Evolutionary conservation across 2,797 vertebrate species (phyloP), one percentile per base, ranked within the genome.

Genomic region (Tapirus indicus): DNA sequence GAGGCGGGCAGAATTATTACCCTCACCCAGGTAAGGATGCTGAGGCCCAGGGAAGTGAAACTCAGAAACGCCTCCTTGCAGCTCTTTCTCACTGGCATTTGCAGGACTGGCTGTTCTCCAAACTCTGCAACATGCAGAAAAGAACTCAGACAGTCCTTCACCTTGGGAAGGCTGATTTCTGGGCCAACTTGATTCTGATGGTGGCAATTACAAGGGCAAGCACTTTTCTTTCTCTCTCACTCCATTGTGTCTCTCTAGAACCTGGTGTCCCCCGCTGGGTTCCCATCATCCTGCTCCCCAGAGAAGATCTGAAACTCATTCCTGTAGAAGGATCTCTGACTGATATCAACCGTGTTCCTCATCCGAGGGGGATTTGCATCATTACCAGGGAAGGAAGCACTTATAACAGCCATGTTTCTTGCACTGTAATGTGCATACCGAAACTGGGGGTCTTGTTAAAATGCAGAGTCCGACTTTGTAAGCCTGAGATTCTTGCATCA

Each of bases 291-390:
- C 91, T 44, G 49, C 29, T 71, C 18, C 32, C 72, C 32, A 3
- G 12, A 17, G 56, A 60, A n/a, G 23, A 29, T 18, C 78, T 18
- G 6, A 74, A 52, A 69, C 13, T 54, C 79, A 41, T 41, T 49
- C 29, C 35, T 18, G 27, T 23, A 47, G 72, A 68, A 21, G 52
- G n/a, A 44, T 41, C 20, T n/a, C 41, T 11, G 69, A 32, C 18
- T 77, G 52, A 27, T 14, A 18, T 25, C 38, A 41, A 52, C 21
- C 5, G 58, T 21, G n/a, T 6, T 17, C 60, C 78, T 35, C 72
- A 6, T 0, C 18, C 0, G 1, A 66, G 12, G 69, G n/a, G 6
- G 17, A 23, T n/a, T 20, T 8, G 6, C 13, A 9, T 41, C n/a
- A 14, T 72, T 56, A 3, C 56, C 17, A 44, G 32, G 52, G 38